A percentile compares a stretch with the other conserved stretches of the same genome.
These are phyloP conservation scores for Sebastes elongatus DNA, from an alignment of 2,797 vertebrate species.

Conservation along the genomic window DNA sequence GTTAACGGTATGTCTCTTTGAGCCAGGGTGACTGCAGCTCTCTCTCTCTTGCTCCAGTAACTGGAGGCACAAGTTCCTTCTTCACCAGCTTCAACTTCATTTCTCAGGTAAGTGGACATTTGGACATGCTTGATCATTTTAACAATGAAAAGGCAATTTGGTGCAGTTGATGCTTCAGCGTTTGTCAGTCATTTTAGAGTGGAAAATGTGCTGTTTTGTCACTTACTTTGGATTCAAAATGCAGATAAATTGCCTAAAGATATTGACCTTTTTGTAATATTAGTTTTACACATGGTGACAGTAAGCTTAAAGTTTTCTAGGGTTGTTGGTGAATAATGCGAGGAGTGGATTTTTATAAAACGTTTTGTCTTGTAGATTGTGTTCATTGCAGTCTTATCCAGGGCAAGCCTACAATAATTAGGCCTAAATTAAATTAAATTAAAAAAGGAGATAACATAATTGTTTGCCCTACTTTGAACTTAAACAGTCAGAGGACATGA, in stretches of 20 bases:
- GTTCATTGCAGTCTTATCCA: not conserved
- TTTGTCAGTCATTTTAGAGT: not conserved
- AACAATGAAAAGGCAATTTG: not conserved
- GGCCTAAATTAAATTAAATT: not conserved
- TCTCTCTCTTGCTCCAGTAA: slow-evolving; percentile 81
- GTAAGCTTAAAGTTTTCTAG: not conserved
- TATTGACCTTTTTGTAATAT: not conserved
- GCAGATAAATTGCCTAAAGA: not conserved
- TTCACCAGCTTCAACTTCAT: slow-evolving; percentile 73
- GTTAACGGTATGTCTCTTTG: slow-evolving; percentile 72
- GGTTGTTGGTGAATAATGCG: not conserved
- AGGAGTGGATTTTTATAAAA: not conserved
- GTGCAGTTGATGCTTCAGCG: not conserved
- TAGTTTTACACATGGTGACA: not conserved
- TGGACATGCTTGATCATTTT: not conserved
- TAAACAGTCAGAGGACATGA: slow-evolving; percentile 51
- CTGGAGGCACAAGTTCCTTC: slow-evolving; percentile 79
- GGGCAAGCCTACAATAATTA: not conserved
- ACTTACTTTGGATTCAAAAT: not conserved
- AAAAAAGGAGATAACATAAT: not conserved
- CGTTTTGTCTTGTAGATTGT: not conserved
- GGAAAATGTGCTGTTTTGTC: not conserved
- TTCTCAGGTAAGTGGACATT: slow-evolving; percentile 70
- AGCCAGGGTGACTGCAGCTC: slow-evolving; percentile 56
- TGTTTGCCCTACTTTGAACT: slow-evolving; percentile 15